Base-by-base conservation (phyloP, 2,888 invertebrate genomes). In the Trichopria drosophilae region DNA sequence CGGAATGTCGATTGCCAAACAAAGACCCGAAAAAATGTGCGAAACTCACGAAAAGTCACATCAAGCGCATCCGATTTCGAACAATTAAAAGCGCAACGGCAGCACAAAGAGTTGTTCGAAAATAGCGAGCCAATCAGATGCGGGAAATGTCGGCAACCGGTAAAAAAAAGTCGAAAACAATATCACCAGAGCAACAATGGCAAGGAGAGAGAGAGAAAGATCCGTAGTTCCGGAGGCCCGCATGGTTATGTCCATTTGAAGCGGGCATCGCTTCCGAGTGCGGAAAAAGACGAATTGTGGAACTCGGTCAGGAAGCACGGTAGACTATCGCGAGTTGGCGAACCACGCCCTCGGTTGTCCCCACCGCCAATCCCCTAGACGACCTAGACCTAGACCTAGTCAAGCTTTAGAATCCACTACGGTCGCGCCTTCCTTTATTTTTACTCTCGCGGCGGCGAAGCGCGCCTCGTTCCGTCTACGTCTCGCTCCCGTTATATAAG, bases 341-440 rank as follows among this genome's bases (percentile, higher is more conserved):
- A 29, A 51, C 55, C 55, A 55, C 54, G 55, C 55, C 56, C 41
- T 22, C 40, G 28, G 28, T 31, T 31, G 10, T 13, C 12, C 40
- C 28, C 54, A 24, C 31, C 43, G 32, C 55, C 42, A n/a, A 42
- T 35, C 36, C 46, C 32, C 60, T 54, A 60, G 62, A 60, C 66
- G 71, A 70, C 71, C 69, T 68, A 71, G 71, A 71, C 71, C 72
- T 70, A 72, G 71, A 72, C 70, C 65, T 62, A 61, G 65, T 59
- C 53, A 32, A 45, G 45, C 54, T 65, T 66, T 67, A 59, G 62
- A 62, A 55, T 58, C 61, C 53, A 48, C 52, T 58, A 59, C 56
- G 53, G 54, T 57, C 53, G 51, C 58, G 57, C 56, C 57, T 66
- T 60, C 54, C 59, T 64, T 62, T 66, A 61, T 66, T 64, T 66